Conservation (phyloP, 2,113 vertebrate genomes). For the Nothoprocta perdicaria region DNA sequence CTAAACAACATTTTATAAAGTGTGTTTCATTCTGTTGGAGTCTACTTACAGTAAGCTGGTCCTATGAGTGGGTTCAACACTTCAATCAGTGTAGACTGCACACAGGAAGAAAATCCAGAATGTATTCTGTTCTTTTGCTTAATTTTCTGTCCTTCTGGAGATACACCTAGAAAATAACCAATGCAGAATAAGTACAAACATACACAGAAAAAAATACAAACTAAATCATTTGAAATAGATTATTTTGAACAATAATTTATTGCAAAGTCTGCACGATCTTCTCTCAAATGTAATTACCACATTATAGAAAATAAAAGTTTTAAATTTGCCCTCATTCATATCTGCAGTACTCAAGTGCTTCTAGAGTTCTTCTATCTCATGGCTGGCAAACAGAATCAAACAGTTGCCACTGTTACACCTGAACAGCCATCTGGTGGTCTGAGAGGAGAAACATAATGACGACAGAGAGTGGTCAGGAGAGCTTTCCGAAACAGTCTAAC, state of each 20-base stretch:
- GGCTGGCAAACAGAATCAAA: background rate
- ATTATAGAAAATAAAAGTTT: background rate
- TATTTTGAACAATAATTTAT: background rate
- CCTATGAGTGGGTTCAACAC: background rate
- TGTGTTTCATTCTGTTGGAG: background rate
- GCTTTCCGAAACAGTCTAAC: background rate
- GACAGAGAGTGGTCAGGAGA: background rate
- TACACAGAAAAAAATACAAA: background rate
- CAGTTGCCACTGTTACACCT: conserved; percentile 12
- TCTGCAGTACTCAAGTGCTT: background rate
- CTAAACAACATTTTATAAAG: background rate
- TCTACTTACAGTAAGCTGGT: conserved; percentile 67
- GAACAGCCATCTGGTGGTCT: conserved; percentile 17
- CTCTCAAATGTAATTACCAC: background rate
- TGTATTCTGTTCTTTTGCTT: conserved; percentile 9
- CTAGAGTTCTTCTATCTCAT: background rate
- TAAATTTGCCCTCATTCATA: background rate
- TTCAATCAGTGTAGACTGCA: conserved; percentile 22
- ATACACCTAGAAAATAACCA: conserved; percentile 61
- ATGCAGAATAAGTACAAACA: background rate
- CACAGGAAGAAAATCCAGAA: conserved; percentile 59
- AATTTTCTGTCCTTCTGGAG: conserved; percentile 31
- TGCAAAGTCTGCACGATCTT: rapidly evolving
- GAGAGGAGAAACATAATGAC: background rate
- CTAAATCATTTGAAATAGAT: background rate